phyloP scores from a whole-genome alignment of 2,797 vertebrate species.

The Poeciliopsis infans region DNA sequence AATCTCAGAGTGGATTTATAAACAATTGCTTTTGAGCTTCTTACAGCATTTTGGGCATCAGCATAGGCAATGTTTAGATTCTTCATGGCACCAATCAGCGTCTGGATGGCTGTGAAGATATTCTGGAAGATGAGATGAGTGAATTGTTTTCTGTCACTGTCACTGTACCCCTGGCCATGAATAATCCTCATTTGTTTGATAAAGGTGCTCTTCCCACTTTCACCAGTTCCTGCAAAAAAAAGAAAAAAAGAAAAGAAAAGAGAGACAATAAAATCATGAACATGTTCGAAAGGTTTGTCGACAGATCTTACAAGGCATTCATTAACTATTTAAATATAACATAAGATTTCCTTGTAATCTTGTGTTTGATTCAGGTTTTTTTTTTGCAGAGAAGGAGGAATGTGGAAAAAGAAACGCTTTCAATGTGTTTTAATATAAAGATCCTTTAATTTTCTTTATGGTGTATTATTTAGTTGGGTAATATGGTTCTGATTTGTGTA shows the following conservation, averaged over 20 bases:
- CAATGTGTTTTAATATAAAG: not conserved
- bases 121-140: constrained; percentile 87
- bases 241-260: constrained; percentile 9
- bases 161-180: constrained; percentile 87
- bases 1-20: not conserved
- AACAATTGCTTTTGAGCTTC: not conserved
- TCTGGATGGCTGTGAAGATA: constrained; percentile 84
- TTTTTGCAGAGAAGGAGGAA: too few relatives aligned
- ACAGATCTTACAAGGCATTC: not conserved
- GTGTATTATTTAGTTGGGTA: not conserved
- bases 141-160: constrained; percentile 83
- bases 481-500: not conserved
- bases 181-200: constrained; percentile 97
- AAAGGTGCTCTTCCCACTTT: constrained; percentile 94
- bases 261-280: not conserved
- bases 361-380: too few relatives aligned
- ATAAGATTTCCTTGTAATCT: too few relatives aligned
- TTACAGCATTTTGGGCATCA: constrained; percentile 84
- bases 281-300: not conserved
- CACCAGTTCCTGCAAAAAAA: constrained; percentile 84
- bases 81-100: constrained; percentile 84
- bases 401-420: too few relatives aligned
- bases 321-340: not conserved
- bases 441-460: not conserved
- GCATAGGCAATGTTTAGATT: constrained; percentile 78